Base-by-base conservation (phyloP, 1,140 invertebrate genomes). In the Trissolcus basalis region DNA sequence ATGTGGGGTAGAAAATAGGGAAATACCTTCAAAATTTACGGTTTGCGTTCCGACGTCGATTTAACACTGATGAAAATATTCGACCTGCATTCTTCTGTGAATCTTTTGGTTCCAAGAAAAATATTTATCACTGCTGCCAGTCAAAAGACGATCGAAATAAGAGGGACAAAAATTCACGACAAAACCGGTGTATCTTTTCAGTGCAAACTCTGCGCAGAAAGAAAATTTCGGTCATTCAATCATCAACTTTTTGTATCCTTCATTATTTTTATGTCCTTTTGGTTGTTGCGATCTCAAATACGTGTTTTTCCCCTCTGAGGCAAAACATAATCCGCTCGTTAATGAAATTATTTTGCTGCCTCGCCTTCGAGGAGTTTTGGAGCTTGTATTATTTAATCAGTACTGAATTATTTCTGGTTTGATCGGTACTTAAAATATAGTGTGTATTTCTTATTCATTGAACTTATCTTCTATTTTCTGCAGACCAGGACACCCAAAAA, bases 11-110 rank as follows among this genome's bases (percentile, higher is more conserved):
- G n/a, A n/a, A n/a, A n/a, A n/a, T n/a, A n/a, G n/a, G n/a, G n/a
- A n/a, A n/a, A n/a, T n/a, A n/a, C n/a, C n/a, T n/a, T n/a, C n/a
- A n/a, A n/a, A n/a, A n/a, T n/a, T n/a, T n/a, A n/a, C n/a, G n/a
- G n/a, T n/a, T n/a, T n/a, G n/a, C n/a, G 36, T 63, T 51, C 50
- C 3, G 0, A 35, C 15, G 11, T 12, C 16, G 19, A 55, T 53
- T 16, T 48, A 47, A 65, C 68, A 83, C 82, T 82, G 79, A 82
- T 82, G 82, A 69, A 82, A 83, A 83, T 82, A 49, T 70, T 67
- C 56, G 41, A 13, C 33, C 51, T 55, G 55, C 60, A 78, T 82
- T 84, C 77, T 75, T n/a, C 72, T 60, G 80, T 75, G 82, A 83
- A 82, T 84, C 19, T 80, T 81, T 50, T 70, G 48, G 45, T 41